Percentiles rank a stretch among this genome's conserved stretches.
Conservation (phyloP, 2,113 vertebrate genomes). For the Bubo bubo region DNA sequence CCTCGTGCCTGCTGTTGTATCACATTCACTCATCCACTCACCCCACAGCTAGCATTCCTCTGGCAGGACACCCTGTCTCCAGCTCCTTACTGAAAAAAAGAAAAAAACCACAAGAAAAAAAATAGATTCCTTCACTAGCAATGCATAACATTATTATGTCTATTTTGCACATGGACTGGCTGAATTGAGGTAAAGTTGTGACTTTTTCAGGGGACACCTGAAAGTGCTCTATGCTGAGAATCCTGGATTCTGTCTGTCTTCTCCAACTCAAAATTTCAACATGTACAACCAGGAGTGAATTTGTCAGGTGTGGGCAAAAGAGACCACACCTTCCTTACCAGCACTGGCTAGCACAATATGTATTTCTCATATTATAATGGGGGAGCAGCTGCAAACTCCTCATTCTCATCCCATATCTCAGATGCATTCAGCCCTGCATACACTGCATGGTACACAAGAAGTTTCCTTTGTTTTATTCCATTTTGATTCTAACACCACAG, state of each 20-base stretch:
- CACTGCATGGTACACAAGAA: accelerated
- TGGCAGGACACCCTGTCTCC: constrained; percentile 43
- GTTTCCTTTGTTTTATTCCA: not conserved
- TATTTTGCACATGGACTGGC: not conserved
- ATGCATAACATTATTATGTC: not conserved
- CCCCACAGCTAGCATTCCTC: not conserved
- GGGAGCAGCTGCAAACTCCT: not conserved
- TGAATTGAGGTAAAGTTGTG: not conserved
- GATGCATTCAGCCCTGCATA: not conserved
- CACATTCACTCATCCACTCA: not conserved
- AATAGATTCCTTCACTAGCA: not conserved
- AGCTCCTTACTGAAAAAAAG: not conserved
- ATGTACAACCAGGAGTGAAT: not conserved
- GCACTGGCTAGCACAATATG: not conserved
- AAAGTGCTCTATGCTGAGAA: not conserved
- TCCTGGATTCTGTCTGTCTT: not conserved
- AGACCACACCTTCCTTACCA: not conserved
- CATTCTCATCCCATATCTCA: not conserved
- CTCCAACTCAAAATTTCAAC: not conserved
- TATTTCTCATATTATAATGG: not conserved
- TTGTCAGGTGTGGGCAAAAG: not conserved
- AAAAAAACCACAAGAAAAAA: not conserved
- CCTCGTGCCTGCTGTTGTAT: not conserved
- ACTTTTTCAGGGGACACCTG: not conserved
- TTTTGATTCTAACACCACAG: not conserved